Evolutionary conservation across 2,888 invertebrate species (phyloP).

Genomic region (Cistogaster globosa): DNA sequence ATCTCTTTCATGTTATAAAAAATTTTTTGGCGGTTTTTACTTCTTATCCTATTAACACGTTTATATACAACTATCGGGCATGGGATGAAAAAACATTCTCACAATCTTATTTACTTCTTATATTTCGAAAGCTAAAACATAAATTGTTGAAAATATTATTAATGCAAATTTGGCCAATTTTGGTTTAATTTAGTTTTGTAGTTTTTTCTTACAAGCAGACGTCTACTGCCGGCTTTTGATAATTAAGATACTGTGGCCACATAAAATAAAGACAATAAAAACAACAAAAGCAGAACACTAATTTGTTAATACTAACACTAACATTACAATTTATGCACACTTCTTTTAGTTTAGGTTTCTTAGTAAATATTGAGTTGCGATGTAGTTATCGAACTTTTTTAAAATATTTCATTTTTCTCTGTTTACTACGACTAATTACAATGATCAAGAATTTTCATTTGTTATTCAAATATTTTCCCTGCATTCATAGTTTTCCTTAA

Average conservation of each 20-base stretch:
- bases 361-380: too few relatives aligned
- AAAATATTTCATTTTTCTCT: neutral
- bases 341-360: too few relatives aligned
- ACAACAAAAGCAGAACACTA: neutral
- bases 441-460: neutral
- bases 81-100: constrained; percentile 7
- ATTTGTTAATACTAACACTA: constrained; percentile 1
- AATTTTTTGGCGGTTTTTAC: constrained; percentile 54
- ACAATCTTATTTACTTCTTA: neutral
- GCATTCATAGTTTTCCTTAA: neutral
- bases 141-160: neutral
- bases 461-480: neutral
- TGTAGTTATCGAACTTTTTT: neutral
- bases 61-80: constrained; percentile 59
- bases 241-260: too few relatives aligned
- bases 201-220: constrained; percentile 44
- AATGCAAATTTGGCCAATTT: constrained; percentile 43
- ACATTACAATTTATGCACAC: neutral
- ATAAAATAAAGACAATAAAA: too few relatives aligned
- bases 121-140: neutral
- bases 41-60: too few relatives aligned
- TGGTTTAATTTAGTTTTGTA: constrained; percentile 45
- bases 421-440: neutral
- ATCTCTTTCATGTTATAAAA: constrained; percentile 31
- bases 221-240: constrained; percentile 54